These are phyloP conservation scores for Ceratitis capitata DNA, from an alignment of 1,140 invertebrate species.

Conservation along the genomic window DNA sequence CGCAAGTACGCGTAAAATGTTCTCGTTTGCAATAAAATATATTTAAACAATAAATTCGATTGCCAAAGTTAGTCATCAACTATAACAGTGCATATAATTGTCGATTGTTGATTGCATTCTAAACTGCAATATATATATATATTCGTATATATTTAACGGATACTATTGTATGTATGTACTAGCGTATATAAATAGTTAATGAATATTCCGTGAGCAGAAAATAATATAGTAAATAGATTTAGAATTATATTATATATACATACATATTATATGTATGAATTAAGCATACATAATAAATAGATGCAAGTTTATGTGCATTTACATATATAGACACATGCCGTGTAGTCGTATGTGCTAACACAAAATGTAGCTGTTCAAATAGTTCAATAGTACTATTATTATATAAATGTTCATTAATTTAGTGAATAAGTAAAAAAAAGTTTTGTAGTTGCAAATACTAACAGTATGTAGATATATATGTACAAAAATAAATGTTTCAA, in stretches of 20 bases:
- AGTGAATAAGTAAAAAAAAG: neutral
- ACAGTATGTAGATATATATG: neutral
- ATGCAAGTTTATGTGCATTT: no score
- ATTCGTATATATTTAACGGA: neutral
- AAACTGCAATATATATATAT: no score
- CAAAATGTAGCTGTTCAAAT: neutral
- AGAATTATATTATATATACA: no score
- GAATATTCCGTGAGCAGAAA: neutral
- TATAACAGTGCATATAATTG: neutral
- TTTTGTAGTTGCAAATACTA: neutral
- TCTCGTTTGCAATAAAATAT: neutral
- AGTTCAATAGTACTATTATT: neutral
- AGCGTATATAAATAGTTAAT: conserved; percentile 6
- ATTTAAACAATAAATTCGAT: conserved; percentile 1
- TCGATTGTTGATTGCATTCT: conserved; percentile 21
- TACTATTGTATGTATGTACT: neutral
- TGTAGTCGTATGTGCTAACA: neutral
- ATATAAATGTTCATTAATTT: neutral
- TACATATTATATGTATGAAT: no score
- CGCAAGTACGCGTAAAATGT: neutral
- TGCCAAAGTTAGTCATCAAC: neutral
- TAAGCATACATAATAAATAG: no score
- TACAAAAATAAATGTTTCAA: neutral
- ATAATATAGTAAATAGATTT: neutral
- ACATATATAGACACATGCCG: no score